Conservation (phyloP, 2,888 invertebrate genomes). For the Meandrusa payeni region DNA sequence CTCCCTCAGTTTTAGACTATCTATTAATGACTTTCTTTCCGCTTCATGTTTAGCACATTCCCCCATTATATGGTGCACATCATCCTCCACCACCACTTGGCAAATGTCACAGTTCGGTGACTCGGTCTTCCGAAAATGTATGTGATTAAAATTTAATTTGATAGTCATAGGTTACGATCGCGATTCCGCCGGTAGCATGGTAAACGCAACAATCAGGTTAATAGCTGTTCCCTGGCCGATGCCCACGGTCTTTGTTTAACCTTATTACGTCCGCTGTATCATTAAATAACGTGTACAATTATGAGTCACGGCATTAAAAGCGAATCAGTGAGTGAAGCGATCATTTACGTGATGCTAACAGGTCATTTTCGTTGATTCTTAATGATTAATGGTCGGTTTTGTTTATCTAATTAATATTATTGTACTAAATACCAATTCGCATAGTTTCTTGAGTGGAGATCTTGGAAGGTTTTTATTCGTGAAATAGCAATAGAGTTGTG, state of each 20-base stretch:
- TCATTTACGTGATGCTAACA: constrained; percentile 14
- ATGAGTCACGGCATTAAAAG: constrained; percentile 21
- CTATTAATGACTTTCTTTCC: too few relatives aligned
- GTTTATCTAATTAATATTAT: constrained; percentile 1
- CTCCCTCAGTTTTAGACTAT: too few relatives aligned
- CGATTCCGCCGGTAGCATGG: constrained; percentile 4
- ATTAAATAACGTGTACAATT: constrained; percentile 11
- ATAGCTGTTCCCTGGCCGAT: constrained; percentile 2
- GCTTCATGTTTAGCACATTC: too few relatives aligned
- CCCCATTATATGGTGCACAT: too few relatives aligned
- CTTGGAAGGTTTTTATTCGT: too few relatives aligned
- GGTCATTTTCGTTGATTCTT: constrained; percentile 14
- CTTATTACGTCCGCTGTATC: constrained; percentile 7
- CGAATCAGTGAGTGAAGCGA: constrained; percentile 18
- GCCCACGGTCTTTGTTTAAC: constrained; percentile 15
- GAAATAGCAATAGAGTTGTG: too few relatives aligned
- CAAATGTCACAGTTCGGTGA: too few relatives aligned
- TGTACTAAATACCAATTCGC: too few relatives aligned
- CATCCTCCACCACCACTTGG: too few relatives aligned
- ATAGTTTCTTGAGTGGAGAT: too few relatives aligned
- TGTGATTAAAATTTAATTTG: neutral
- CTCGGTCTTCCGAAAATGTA: too few relatives aligned
- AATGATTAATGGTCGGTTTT: constrained; percentile 9
- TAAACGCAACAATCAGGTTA: constrained; percentile 9
- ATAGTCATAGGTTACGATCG: neutral